Conservation (phyloP, 2,113 vertebrate species). For the Barnardius zonarius region DNA sequence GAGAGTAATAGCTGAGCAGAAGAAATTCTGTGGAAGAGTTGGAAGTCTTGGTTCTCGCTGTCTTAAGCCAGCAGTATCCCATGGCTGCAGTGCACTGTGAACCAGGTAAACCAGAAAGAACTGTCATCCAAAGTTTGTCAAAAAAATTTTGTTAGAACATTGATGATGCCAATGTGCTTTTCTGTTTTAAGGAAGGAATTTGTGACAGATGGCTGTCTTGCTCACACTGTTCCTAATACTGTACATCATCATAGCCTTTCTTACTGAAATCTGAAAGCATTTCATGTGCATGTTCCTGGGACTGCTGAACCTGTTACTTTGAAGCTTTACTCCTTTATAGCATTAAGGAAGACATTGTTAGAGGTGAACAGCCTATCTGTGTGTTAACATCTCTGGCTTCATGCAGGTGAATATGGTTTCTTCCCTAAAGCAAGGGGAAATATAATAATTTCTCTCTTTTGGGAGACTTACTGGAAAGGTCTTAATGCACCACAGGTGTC, state of each 20-base stretch:
- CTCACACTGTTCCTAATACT: not conserved
- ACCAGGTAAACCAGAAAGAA: not conserved
- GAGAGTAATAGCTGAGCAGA: not conserved
- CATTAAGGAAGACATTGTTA: not conserved
- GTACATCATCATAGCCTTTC: not conserved
- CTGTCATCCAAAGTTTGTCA: not conserved
- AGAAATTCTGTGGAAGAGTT: not conserved
- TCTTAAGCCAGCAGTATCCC: not conserved
- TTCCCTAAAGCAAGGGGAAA: not conserved
- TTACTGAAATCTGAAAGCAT: not conserved
- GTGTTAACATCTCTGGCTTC: not conserved
- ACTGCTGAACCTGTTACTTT: not conserved
- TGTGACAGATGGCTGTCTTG: not conserved
- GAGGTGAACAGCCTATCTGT: not conserved
- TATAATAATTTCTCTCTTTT: not conserved
- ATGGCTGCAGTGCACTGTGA: not conserved
- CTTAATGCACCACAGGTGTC: not conserved
- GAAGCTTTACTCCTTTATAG: not conserved
- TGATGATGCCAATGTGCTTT: not conserved
- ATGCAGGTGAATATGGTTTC: not conserved
- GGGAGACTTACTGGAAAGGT: not conserved
- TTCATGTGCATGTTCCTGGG: not conserved
- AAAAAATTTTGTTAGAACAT: not conserved
- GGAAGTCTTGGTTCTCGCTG: not conserved
- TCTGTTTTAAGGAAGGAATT: not conserved